phyloP scores from a whole-genome alignment of 1,140 invertebrate genomes.

The Drosophila repletoides region DNA sequence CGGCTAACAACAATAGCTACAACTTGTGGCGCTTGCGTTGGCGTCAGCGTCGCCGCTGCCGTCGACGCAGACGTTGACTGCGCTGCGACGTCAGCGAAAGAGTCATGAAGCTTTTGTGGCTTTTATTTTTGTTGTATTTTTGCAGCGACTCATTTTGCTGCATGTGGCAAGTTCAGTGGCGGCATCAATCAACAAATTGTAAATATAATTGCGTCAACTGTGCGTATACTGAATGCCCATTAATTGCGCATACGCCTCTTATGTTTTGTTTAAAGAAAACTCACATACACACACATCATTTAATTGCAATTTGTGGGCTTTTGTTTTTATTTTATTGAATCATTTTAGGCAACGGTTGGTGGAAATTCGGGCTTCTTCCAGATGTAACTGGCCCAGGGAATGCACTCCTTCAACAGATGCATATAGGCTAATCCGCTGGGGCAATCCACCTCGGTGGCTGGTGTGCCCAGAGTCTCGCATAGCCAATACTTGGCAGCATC shows the following conservation, averaged over 20 bases:
- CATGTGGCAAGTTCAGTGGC: constrained; percentile 65
- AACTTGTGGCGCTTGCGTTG: constrained; percentile 24
- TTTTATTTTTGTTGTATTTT: constrained; percentile 37
- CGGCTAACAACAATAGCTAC: constrained; percentile 24
- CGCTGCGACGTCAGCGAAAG: constrained; percentile 35
- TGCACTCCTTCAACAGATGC: constrained; percentile 76
- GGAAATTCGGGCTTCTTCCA: constrained; percentile 76
- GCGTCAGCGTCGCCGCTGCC: neutral
- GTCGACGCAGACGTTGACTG: constrained; percentile 12
- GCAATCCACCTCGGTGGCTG: constrained; percentile 68
- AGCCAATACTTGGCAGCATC: constrained; percentile 77
- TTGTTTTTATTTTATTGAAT: constrained; percentile 2
- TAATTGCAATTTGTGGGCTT: constrained; percentile 20
- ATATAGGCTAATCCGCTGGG: constrained; percentile 69
- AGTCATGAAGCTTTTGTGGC: constrained; percentile 33
- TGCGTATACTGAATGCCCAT: constrained; percentile 31
- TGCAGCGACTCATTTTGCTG: constrained; percentile 34
- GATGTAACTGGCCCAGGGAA: constrained; percentile 74
- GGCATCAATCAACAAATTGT: constrained; percentile 44
- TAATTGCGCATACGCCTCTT: constrained; percentile 21
- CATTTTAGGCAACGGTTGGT: constrained; percentile 67
- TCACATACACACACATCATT: constrained; percentile 1
- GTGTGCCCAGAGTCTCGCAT: constrained; percentile 55
- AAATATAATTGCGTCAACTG: constrained; percentile 17
- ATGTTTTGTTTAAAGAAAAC: neutral